Conservation (phyloP, 1,140 invertebrate species). For the Drosophila ercepeae region DNA sequence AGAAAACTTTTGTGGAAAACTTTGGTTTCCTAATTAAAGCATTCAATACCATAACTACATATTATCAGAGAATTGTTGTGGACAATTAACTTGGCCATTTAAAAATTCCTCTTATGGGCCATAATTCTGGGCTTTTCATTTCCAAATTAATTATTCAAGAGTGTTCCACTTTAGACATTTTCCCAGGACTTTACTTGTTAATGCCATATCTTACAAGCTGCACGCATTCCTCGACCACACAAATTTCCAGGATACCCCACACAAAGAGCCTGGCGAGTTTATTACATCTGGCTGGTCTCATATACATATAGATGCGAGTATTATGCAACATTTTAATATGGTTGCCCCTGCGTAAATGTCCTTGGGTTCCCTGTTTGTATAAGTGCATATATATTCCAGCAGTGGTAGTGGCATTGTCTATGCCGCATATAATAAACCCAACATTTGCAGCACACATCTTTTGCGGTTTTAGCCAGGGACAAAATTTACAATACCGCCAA, state of each 20-base stretch:
- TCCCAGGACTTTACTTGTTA: conserved; percentile 25
- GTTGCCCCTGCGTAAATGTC: conserved; percentile 35
- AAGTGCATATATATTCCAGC: conserved; percentile 6
- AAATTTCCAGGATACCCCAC: conserved; percentile 48
- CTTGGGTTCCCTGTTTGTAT: conserved; percentile 10
- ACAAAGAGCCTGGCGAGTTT: conserved; percentile 57
- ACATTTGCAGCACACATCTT: conserved; percentile 62
- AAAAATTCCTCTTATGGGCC: background rate
- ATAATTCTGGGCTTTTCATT: background rate
- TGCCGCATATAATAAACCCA: conserved; percentile 62
- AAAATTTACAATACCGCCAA: conserved; percentile 47
- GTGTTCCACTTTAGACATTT: conserved; percentile 1
- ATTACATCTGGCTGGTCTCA: conserved; percentile 64
- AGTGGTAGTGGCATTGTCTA: conserved; percentile 33
- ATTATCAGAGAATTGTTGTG: background rate
- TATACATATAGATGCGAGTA: conserved; percentile 13
- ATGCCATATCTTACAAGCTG: conserved; percentile 67
- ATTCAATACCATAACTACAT: background rate
- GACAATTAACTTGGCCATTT: background rate
- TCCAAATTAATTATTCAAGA: conserved; percentile 1
- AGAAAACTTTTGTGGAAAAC: background rate
- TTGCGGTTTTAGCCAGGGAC: conserved; percentile 49
- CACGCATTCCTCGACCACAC: conserved; percentile 63
- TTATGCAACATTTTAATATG: conserved; percentile 80
- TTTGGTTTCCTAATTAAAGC: background rate